A percentile compares a stretch with the other conserved stretches of the same genome.
phyloP scores from a whole-genome alignment of 1,140 invertebrate species.

The Meloidogyne exigua region DNA sequence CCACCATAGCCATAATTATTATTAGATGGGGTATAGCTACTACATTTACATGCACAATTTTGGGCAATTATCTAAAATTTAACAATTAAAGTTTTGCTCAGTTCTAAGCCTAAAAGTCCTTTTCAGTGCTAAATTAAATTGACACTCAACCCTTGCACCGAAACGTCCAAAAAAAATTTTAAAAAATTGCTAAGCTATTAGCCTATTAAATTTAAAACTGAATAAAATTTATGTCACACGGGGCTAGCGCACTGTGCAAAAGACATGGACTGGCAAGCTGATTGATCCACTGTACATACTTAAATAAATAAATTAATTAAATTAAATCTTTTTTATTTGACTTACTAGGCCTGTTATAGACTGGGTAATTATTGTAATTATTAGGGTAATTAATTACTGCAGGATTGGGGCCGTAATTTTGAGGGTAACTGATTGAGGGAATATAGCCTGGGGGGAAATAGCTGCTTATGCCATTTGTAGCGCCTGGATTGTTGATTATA shows the following conservation, averaged over 20 bases:
- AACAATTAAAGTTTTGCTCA: no score
- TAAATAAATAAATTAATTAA: background rate
- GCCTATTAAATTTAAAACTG: no score
- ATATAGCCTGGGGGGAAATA: background rate
- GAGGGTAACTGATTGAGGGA: background rate
- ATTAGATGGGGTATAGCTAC: background rate
- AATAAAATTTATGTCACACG: background rate
- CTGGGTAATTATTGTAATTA: background rate
- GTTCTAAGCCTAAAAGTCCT: no score
- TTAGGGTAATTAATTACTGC: background rate
- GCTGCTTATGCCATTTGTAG: background rate
- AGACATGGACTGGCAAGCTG: background rate
- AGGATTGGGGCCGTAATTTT: background rate
- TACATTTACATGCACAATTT: background rate
- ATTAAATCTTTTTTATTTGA: background rate
- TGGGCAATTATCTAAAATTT: background rate
- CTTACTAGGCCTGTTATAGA: background rate
- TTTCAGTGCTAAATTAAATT: background rate
- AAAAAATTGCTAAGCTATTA: background rate
- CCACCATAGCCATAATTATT: background rate
- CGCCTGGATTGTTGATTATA: background rate
- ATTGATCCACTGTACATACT: background rate
- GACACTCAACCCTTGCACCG: background rate
- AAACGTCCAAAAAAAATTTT: background rate
- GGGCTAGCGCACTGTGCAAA: background rate